Conservation (phyloP, 2,888 invertebrate genomes). For the Ichneumoninae sp. region DNA sequence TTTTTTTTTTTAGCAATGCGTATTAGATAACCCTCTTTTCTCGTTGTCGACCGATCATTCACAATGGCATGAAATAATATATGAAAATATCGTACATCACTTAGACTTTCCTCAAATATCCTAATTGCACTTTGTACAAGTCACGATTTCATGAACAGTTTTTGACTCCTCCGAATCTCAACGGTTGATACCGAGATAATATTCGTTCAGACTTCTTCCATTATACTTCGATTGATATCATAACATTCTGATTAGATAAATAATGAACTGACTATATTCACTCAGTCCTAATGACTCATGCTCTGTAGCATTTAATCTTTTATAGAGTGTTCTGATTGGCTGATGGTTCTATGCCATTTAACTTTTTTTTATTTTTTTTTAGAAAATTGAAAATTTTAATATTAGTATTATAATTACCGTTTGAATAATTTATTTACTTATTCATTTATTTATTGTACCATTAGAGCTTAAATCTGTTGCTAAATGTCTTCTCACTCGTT, state of each 20-base stretch:
- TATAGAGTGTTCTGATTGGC: not conserved
- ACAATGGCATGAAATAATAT: not conserved
- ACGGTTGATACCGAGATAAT: not conserved
- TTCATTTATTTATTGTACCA: not conserved
- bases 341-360: not conserved
- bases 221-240: not conserved
- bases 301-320: not conserved
- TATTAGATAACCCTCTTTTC: constrained; percentile 35
- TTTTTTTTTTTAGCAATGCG: not conserved
- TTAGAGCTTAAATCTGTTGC: too few species aligned
- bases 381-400: not conserved
- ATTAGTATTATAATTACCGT: not conserved
- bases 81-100: not conserved
- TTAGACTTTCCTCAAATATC: not conserved
- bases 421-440: not conserved
- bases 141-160: not conserved
- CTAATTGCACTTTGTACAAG: not conserved
- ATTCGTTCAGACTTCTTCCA: not conserved
- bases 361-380: not conserved
- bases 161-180: not conserved
- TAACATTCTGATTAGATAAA: constrained; percentile 8
- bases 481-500: too few species aligned
- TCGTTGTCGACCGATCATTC: not conserved
- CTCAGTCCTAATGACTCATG: not conserved
- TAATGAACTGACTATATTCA: not conserved